These are phyloP conservation scores for Micrastur ruficollis DNA, from an alignment of 2,797 vertebrate species.

Conservation along the genomic window DNA sequence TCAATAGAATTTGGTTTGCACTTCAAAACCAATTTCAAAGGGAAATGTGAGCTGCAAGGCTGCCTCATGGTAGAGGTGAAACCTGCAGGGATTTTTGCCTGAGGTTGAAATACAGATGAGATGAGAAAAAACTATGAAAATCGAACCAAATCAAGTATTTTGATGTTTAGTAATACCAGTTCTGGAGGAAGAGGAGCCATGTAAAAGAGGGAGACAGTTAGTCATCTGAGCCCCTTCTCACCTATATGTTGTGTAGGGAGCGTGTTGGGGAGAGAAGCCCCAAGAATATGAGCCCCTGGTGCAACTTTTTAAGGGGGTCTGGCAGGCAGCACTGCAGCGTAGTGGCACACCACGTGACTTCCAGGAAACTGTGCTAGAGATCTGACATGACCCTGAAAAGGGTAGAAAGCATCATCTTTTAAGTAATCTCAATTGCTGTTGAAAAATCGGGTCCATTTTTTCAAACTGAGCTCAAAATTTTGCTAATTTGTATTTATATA, in stretches of 20 bases:
- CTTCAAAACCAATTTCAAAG: neutral
- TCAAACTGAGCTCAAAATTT: neutral
- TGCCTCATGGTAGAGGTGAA: neutral
- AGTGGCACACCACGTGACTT: neutral
- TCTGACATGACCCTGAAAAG: neutral
- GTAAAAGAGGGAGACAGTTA: neutral
- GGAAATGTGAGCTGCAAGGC: neutral
- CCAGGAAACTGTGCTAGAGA: neutral
- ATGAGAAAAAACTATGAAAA: neutral
- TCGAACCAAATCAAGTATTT: neutral
- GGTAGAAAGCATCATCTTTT: neutral
- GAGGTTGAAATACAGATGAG: neutral
- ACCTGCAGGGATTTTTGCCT: neutral
- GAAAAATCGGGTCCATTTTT: neutral
- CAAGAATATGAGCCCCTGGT: neutral
- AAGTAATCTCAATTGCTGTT: neutral
- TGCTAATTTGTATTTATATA: slow-evolving; percentile 4
- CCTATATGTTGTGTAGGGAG: neutral
- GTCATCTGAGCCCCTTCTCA: neutral
- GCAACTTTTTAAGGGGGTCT: neutral
- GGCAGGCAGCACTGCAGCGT: neutral
- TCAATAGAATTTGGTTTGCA: neutral
- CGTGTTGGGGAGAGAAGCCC: neutral
- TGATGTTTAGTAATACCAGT: neutral
- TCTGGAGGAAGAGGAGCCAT: neutral